These are phyloP conservation scores for Crematogaster levior DNA, from an alignment of 2,888 invertebrate species.

Conservation along the genomic window DNA sequence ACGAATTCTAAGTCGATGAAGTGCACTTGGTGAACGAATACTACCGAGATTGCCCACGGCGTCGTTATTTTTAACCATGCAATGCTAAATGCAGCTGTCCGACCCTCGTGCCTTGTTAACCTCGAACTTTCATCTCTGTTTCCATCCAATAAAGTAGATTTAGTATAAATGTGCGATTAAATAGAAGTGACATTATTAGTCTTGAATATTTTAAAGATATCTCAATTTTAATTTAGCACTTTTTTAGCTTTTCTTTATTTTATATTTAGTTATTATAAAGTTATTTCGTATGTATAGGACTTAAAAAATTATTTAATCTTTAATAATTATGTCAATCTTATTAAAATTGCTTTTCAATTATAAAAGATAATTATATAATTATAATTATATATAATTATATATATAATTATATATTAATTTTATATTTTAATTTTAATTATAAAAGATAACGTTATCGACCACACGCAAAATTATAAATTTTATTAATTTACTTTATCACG, in stretches of 20 bases:
- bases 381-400: too few relatives aligned
- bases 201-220: neutral
- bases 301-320: neutral
- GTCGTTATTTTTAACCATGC: constrained; percentile 6
- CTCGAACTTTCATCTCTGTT: neutral
- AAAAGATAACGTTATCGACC: too few relatives aligned
- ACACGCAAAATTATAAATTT: neutral
- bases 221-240: neutral
- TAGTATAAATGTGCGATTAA: neutral
- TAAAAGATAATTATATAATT: neutral
- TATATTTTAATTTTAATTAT: too few relatives aligned
- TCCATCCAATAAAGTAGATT: constrained; percentile 12
- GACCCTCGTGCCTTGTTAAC: constrained; percentile 12
- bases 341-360: constrained; percentile 1
- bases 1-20: constrained; percentile 60
- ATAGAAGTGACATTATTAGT: neutral
- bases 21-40: neutral
- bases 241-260: neutral
- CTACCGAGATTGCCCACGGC: neutral
- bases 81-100: constrained; percentile 1
- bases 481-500: neutral
- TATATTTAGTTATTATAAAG: neutral
- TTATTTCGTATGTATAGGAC: neutral
- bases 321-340: neutral
- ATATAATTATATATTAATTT: too few relatives aligned